phyloP scores from a whole-genome alignment of 2,888 invertebrate species.

The Megamerina dolium region DNA sequence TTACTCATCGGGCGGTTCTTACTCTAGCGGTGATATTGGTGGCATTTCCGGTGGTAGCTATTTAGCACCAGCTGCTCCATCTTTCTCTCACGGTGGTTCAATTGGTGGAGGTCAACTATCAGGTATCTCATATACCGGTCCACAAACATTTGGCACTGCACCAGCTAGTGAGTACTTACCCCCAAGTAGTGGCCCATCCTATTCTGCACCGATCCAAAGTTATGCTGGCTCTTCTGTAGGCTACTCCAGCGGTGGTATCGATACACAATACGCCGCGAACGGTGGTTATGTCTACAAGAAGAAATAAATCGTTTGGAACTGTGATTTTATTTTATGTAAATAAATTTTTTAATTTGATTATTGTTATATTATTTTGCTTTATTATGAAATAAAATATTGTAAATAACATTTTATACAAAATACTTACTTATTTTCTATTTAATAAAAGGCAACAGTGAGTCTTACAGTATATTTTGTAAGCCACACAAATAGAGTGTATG shows the following conservation, averaged over 20 bases:
- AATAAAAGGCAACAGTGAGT: background rate
- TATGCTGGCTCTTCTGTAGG: constrained; percentile 5
- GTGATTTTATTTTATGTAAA: constrained; percentile 6
- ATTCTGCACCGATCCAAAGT: constrained; percentile 18
- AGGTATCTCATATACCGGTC: constrained; percentile 7
- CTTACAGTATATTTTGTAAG: too few species aligned
- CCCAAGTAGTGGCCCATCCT: constrained; percentile 9
- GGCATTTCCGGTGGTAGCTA: constrained; percentile 3
- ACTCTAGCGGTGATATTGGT: too few species aligned
- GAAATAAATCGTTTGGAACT: constrained; percentile 27
- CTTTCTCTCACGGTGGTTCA: too few species aligned
- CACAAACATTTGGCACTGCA: constrained; percentile 18
- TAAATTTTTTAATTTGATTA: background rate
- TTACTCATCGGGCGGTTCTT: constrained; percentile 4
- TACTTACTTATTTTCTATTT: background rate
- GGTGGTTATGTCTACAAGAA: constrained; percentile 45
- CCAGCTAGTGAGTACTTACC: constrained; percentile 18
- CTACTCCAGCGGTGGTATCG: constrained; percentile 25
- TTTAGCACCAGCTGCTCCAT: constrained; percentile 19
- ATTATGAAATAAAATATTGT: too few species aligned
- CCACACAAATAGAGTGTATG: too few species aligned
- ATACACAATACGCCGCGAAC: constrained; percentile 43
- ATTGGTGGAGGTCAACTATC: too few species aligned
- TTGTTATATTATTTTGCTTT: background rate
- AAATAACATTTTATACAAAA: background rate